Evolutionary conservation across 1,140 invertebrate species (phyloP).

Genomic region (Drosophila nasuta): DNA sequence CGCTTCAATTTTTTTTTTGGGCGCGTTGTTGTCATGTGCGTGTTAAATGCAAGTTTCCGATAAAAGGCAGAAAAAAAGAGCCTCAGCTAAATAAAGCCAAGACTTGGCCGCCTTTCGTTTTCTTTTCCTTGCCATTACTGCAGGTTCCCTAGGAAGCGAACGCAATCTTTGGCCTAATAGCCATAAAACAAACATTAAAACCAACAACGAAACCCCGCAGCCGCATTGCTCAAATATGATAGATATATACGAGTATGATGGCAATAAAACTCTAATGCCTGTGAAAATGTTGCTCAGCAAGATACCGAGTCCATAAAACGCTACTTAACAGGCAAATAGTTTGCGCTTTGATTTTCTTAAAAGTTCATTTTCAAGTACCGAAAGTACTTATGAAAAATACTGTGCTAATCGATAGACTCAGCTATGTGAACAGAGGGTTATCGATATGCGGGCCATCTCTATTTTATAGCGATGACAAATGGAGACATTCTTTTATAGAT

Average conservation of each 20-base stretch:
- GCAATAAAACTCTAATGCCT: slow-evolving; percentile 22
- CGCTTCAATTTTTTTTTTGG: slow-evolving; percentile 24
- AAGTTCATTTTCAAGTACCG: background rate
- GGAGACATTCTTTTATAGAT: no score
- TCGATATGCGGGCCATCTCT: no score
- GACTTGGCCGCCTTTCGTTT: background rate
- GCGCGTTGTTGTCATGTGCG: slow-evolving; percentile 59
- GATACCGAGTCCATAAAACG: background rate
- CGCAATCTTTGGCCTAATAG: slow-evolving; percentile 41
- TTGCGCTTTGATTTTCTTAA: background rate
- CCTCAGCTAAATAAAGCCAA: slow-evolving; percentile 3
- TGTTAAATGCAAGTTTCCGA: slow-evolving; percentile 71
- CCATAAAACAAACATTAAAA: slow-evolving; percentile 51
- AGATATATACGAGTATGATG: background rate
- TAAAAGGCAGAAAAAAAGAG: slow-evolving; percentile 45
- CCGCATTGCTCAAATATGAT: slow-evolving; percentile 17
- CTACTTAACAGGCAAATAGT: background rate
- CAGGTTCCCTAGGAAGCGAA: slow-evolving; percentile 18
- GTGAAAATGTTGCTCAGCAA: slow-evolving; percentile 8
- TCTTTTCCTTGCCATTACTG: background rate
- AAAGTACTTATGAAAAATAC: no score
- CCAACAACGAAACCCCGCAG: slow-evolving; percentile 6
- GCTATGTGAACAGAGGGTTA: no score
- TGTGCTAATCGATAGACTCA: no score
- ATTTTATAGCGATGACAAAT: no score